Evolutionary conservation across 2,797 vertebrate species (phyloP), one percentile per base, ranked within the genome.

Genomic region (Todus mexicanus): DNA sequence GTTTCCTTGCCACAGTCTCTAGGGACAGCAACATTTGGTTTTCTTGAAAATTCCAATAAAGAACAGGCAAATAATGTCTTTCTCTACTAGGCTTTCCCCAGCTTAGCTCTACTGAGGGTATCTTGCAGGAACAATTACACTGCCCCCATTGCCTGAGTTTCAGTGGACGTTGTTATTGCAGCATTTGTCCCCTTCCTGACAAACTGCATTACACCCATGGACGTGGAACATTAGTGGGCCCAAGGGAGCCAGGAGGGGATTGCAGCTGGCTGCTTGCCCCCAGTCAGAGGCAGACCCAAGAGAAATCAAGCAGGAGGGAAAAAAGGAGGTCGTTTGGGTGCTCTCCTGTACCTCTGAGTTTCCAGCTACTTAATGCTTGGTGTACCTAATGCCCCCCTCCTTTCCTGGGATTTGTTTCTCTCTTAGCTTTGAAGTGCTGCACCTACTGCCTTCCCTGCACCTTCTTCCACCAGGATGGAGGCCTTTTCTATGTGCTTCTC

Each of bases 1-100:
- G 73, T 75, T 90, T 92, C 86, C 75, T 83, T 87, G 68, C 40
- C 74, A 78, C 92, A 73, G 90, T 96, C 97, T 92, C 40, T 70
- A 82, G 95, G 94, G 95, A 85, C 54, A 76, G n/a, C 66, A 96
- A 70, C 94, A 93, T 97, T 97, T 96, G 93, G 96, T 96, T 97
- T 97, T 91, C 81, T 94, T 96, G 94, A 97, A 91, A 96, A 97
- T 97, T 97, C 96, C 97, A 97, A 97, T 98, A 97, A 97, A 95
- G 91, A 59, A 93, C 93, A 93, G 92, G 84, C 89, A 97, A 97
- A 97, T 97, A 97, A 97, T 75, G 40, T 81, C 82, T 96, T 95
- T 95, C 75, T 10, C 31, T 85, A 47, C 65, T 43, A 63, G 31
- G 54, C 71, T 95, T 92, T 92, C 73, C 63, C 84, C 92, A 90